Conservation (phyloP, 2,888 invertebrate species). For the Calliphora vomitoria region DNA sequence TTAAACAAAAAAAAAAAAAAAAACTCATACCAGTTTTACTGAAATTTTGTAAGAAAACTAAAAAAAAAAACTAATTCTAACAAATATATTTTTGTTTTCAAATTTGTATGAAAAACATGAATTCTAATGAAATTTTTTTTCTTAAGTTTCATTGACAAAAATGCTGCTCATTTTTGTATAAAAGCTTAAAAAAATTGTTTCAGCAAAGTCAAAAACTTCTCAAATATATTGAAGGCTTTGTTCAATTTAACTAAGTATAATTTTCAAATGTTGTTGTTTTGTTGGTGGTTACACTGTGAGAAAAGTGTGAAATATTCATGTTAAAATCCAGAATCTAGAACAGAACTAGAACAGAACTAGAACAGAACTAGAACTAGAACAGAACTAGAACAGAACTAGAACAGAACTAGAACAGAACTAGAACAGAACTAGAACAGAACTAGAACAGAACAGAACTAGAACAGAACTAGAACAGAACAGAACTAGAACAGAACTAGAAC, state of each 20-base stretch:
- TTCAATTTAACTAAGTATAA: constrained; percentile 10
- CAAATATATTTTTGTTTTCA: not conserved
- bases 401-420: no score
- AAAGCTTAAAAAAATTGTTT: not conserved
- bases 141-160: constrained; percentile 32
- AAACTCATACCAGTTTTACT: constrained; percentile 47
- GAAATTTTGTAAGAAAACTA: not conserved
- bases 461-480: no score
- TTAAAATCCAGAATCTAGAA: no score
- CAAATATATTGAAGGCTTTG: constrained; percentile 30
- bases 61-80: constrained; percentile 14
- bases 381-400: no score
- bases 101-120: not conserved
- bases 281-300: not conserved
- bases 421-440: no score
- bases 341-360: no score
- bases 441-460: no score
- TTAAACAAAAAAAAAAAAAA: not conserved
- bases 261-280: not conserved
- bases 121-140: constrained; percentile 24
- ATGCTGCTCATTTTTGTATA: not conserved
- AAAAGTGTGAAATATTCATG: not conserved
- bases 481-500: no score
- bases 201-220: constrained; percentile 44
- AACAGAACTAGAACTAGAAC: no score